phyloP scores from a whole-genome alignment of 2,113 vertebrate species.

The Gasterosteus nipponicus region DNA sequence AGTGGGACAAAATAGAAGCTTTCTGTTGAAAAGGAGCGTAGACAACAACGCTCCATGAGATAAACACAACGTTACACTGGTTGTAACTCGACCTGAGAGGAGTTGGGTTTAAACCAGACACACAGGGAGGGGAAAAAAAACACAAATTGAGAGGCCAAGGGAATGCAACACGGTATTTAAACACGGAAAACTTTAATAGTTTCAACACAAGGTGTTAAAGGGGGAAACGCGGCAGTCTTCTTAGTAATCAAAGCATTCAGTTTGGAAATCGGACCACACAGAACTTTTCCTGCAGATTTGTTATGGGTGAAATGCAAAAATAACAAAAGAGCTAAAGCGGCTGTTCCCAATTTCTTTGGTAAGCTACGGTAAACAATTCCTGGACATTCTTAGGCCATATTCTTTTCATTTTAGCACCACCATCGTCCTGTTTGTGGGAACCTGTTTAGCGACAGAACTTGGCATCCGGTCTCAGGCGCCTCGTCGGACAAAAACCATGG shows the following conservation, averaged over 20 bases:
- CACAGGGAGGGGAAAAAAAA: slow-evolving; percentile 5
- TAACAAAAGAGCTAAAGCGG: background rate
- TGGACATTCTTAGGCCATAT: background rate
- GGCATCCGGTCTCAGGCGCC: slow-evolving; percentile 44
- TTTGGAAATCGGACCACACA: background rate
- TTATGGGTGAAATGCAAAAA: background rate
- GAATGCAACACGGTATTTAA: background rate
- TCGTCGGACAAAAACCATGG: background rate
- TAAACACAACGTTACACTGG: slow-evolving; percentile 13
- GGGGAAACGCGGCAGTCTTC: background rate
- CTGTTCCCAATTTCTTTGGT: background rate
- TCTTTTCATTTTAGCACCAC: background rate
- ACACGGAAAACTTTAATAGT: background rate
- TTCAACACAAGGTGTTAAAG: background rate
- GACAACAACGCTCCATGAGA: slow-evolving; percentile 46
- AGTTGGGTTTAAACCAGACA: slow-evolving; percentile 6
- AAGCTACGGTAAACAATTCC: background rate
- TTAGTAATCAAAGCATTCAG: background rate
- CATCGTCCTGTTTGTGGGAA: background rate
- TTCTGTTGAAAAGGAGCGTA: slow-evolving; percentile 50
- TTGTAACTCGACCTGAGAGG: slow-evolving; percentile 16
- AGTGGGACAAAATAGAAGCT: slow-evolving; percentile 43
- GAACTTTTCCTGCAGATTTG: background rate
- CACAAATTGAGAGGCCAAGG: background rate
- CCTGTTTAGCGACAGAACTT: slow-evolving; percentile 15